phyloP scores from a whole-genome alignment of 2,113 vertebrate species.

The Heteronetta atricapilla region DNA sequence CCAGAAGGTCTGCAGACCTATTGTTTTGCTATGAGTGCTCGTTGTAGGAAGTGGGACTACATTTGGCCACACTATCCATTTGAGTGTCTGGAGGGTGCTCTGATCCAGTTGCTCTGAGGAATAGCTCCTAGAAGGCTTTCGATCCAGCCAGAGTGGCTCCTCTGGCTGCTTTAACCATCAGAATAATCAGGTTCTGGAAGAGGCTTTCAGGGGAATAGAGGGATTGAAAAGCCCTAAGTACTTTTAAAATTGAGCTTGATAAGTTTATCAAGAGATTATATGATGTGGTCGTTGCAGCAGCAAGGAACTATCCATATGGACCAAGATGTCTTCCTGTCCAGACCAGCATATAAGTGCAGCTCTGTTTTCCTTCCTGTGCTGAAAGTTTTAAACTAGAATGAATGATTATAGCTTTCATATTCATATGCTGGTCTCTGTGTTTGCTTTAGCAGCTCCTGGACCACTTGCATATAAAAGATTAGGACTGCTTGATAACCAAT shows the following conservation, averaged over 20 bases:
- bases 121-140: background rate
- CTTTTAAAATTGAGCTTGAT: background rate
- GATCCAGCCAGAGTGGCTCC: conserved; percentile 29
- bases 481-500: background rate
- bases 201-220: background rate
- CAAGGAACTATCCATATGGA: background rate
- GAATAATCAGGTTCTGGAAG: conserved; percentile 8
- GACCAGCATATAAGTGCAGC: background rate
- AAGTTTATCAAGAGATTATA: background rate
- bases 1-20: conserved; percentile 1
- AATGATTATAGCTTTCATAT: background rate
- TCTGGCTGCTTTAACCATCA: background rate
- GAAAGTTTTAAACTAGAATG: background rate
- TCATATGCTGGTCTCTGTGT: background rate
- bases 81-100: background rate
- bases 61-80: background rate
- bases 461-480: background rate
- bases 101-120: fast-evolving
- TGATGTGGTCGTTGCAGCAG: background rate
- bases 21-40: background rate
- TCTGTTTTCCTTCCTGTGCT: background rate
- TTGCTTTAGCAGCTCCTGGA: background rate
- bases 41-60: background rate
- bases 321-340: background rate
- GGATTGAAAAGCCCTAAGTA: background rate